Conservation (phyloP, 2,888 invertebrate species). For the Dynastes tityus region DNA sequence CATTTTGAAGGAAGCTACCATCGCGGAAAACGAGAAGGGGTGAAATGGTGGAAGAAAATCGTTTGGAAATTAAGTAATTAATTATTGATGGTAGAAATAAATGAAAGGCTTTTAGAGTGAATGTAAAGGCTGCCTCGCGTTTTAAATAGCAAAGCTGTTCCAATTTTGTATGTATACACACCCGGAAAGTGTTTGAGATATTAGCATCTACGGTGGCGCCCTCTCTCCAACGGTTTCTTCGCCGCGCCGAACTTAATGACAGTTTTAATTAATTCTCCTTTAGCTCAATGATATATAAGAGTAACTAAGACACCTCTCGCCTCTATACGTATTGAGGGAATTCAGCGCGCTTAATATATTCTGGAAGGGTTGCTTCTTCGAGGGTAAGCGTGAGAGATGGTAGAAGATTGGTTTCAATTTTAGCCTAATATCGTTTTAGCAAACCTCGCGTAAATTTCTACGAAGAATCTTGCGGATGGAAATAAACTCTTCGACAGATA, state of each 20-base stretch:
- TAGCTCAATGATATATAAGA: conserved; percentile 24
- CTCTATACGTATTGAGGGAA: conserved; percentile 7
- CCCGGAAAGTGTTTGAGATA: too few relatives aligned
- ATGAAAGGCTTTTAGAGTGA: conserved; percentile 9
- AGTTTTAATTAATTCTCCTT: conserved; percentile 24
- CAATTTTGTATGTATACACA: neutral
- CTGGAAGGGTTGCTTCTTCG: too few relatives aligned
- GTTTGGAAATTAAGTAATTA: conserved; percentile 27
- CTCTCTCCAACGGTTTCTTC: neutral
- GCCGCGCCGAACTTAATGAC: conserved; percentile 1
- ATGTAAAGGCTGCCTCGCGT: neutral
- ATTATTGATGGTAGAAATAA: conserved; percentile 35
- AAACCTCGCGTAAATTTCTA: too few relatives aligned
- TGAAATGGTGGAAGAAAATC: too few relatives aligned
- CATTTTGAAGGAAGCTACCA: too few relatives aligned
- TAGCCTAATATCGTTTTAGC: too few relatives aligned
- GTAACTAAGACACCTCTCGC: too few relatives aligned
- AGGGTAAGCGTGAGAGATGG: too few relatives aligned
- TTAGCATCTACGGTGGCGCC: neutral
- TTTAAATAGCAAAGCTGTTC: neutral
- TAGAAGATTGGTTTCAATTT: too few relatives aligned
- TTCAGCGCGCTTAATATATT: neutral
- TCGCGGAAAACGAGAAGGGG: too few relatives aligned
- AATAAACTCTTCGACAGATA: too few relatives aligned
- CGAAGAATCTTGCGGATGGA: too few relatives aligned